Percentiles rank a stretch among this genome's conserved stretches.
These are phyloP conservation scores for Rhyacophila evoluta DNA, from an alignment of 2,888 invertebrate species.

Conservation along the genomic window DNA sequence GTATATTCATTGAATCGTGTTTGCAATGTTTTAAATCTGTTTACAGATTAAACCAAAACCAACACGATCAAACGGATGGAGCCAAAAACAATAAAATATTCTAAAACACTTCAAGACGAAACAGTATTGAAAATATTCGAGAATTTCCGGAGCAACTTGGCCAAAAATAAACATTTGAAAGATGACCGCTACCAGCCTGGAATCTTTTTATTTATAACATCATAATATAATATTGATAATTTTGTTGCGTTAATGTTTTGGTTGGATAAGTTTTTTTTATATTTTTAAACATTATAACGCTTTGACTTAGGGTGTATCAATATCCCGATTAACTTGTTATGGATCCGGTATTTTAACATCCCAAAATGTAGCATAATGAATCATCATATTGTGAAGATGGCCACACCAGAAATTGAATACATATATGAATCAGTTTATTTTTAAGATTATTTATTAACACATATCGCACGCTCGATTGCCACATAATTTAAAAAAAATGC, in stretches of 20 bases:
- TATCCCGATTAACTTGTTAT: neutral
- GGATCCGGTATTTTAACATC: neutral
- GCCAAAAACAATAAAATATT: no score
- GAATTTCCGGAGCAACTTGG: neutral
- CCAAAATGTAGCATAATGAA: no score
- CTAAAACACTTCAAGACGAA: neutral
- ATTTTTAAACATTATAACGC: neutral
- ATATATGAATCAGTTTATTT: no score
- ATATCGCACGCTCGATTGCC: no score
- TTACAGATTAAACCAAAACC: no score
- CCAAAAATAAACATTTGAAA: neutral
- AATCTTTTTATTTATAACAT: neutral
- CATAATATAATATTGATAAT: neutral
- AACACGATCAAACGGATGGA: no score
- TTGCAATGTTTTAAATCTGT: no score
- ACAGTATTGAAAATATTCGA: neutral
- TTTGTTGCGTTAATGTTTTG: neutral
- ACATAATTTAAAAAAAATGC: no score
- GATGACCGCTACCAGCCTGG: neutral
- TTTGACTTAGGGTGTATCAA: neutral
- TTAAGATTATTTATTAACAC: no score
- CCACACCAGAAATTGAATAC: no score
- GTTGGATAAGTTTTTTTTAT: neutral
- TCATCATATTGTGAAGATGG: no score
- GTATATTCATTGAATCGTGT: no score